Evolutionary conservation across 2,888 invertebrate species (phyloP).

Genomic region (Xylocampa areola): DNA sequence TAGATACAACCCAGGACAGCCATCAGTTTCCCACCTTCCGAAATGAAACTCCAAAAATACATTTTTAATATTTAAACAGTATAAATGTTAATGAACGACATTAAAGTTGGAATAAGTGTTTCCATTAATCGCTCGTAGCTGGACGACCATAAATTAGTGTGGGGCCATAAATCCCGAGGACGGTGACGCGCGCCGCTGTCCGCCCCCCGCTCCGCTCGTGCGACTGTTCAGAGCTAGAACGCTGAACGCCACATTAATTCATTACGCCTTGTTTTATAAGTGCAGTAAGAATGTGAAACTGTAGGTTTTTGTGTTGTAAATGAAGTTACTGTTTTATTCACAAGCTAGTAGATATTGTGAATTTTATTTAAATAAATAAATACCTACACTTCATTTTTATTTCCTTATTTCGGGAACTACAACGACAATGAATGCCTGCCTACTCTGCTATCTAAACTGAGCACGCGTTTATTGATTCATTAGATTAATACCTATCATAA

Average conservation of each 20-base stretch:
- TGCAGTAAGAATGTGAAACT: constrained; percentile 49
- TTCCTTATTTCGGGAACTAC: too few species aligned
- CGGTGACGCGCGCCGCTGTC: constrained; percentile 70
- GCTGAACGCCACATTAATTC: constrained; percentile 59
- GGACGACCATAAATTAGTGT: constrained; percentile 78
- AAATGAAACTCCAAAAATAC: not conserved
- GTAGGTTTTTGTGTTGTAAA: constrained; percentile 41
- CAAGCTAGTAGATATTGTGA: too few species aligned
- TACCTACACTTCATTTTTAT: too few species aligned
- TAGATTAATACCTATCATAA: too few species aligned
- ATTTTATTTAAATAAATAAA: too few species aligned
- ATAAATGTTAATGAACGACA: constrained; percentile 60
- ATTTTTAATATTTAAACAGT: constrained; percentile 24
- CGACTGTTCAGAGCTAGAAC: constrained; percentile 52
- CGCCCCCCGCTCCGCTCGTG: constrained; percentile 63
- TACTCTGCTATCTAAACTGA: too few species aligned
- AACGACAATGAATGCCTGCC: too few species aligned
- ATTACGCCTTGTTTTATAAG: constrained; percentile 56
- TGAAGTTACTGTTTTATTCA: constrained; percentile 16
- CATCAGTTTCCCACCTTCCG: not conserved
- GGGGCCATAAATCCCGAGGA: constrained; percentile 78
- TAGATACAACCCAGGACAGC: too few species aligned
- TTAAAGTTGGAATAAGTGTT: constrained; percentile 72
- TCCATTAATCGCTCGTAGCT: constrained; percentile 75
- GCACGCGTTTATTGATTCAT: too few species aligned